Evolutionary conservation across 2,888 invertebrate species (phyloP), one percentile per base, ranked within the genome.

Genomic region (Prostheceraeus crozeri): DNA sequence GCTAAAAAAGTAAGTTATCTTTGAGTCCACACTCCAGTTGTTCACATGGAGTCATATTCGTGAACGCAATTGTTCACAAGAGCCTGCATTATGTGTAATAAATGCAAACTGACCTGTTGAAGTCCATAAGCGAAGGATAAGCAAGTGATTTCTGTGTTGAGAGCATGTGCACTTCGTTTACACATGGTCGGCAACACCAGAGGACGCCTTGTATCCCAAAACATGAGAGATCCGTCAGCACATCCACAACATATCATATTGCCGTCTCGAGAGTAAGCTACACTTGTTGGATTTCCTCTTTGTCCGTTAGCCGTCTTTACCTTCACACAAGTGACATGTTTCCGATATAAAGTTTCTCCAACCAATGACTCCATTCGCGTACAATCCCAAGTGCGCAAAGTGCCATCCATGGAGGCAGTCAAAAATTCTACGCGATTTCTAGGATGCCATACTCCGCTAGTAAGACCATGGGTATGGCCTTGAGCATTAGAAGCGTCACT

Each of bases 151-250:
- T 90, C 91, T 0, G 81, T 79, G 1, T 85, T 85, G 65, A 82
- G 83, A 58, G 82, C 80, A 76, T 96, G 94, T 0, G 89, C 74
- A 33, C 63, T 67, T 62, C 71, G 67, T 60, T 71, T 79, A 14
- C 87, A 78, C 62, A 84, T 80, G 0, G 86, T 82, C 0, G 90
- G 88, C 11, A 61, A 61, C 10, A 81, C 93, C 70, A 84, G 89
- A 71, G 84, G 85, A 71, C 85, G 88, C 27, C 91, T 82, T 54
- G 89, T 85, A 72, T 98, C 96, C 96, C 98, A 98, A 79, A 94
- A 84, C 76, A 96, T 96, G 57, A 94, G 82, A 0, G 89, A 89
- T 0, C 98, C 98, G 76, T 99, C 98, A 45, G 82, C 82, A 71
- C 96, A 94, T 0, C 86, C 96, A 60, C 88, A 87, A 16, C 87